Evolutionary conservation across 2,888 invertebrate genomes (phyloP).

Genomic region (Hypselothyrea guttata): DNA sequence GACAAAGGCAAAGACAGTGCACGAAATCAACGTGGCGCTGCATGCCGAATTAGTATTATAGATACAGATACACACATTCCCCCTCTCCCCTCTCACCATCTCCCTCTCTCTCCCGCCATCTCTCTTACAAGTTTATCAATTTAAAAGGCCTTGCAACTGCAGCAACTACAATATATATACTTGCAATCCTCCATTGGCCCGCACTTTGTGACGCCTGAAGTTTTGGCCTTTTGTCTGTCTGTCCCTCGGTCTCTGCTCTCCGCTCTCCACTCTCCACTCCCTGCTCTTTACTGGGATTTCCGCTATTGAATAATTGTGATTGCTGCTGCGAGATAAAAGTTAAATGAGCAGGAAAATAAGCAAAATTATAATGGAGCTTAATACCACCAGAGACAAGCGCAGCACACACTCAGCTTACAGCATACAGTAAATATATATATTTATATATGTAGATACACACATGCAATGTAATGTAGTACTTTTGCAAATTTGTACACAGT

Average conservation of each 20-base stretch:
- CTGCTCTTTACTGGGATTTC: constrained; percentile 54
- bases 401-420: background rate
- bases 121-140: constrained; percentile 28
- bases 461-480: constrained; percentile 3
- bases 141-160: constrained; percentile 21
- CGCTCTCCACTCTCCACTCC: background rate
- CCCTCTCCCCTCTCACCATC: background rate
- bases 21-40: constrained; percentile 6
- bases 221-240: constrained; percentile 13
- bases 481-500: constrained; percentile 10
- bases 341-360: constrained; percentile 80
- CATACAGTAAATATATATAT: background rate
- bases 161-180: background rate
- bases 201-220: constrained; percentile 44
- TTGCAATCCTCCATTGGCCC: constrained; percentile 35
- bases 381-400: constrained; percentile 27
- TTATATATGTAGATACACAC: background rate
- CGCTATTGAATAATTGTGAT: constrained; percentile 79
- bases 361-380: constrained; percentile 55
- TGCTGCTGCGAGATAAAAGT: constrained; percentile 75
- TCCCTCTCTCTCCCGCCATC: background rate
- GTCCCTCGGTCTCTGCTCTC: background rate
- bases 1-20: constrained; percentile 28
- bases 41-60: constrained; percentile 14
- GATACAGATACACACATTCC: background rate